Evolutionary conservation across 1,140 invertebrate genomes (phyloP).

Genomic region (Melitaea cinxia): DNA sequence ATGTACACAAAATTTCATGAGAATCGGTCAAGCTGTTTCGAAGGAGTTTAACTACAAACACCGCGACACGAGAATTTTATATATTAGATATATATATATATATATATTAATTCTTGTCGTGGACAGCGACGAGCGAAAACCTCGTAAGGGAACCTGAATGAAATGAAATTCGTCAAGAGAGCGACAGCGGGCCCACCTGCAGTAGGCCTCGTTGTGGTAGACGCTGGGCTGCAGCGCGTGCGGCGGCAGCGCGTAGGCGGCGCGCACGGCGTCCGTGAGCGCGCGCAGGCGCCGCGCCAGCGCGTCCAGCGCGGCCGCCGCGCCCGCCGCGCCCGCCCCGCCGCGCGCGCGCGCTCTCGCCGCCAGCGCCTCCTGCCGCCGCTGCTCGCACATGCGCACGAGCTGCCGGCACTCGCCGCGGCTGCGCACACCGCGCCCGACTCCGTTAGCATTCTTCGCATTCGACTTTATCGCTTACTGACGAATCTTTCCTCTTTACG

Average conservation of each 20-base stretch:
- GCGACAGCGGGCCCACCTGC: constrained; percentile 38
- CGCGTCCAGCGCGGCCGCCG: constrained; percentile 86
- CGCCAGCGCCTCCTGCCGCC: constrained; percentile 84
- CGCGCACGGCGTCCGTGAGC: constrained; percentile 87
- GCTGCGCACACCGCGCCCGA: constrained; percentile 51
- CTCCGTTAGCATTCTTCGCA: no score
- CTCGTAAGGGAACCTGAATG: no score
- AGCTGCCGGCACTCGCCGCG: constrained; percentile 90
- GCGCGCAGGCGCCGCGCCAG: constrained; percentile 86
- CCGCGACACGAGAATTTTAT: no score
- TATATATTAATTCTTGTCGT: no score
- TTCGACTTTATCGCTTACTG: no score
- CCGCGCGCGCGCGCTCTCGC: constrained; percentile 84
- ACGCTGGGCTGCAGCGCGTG: constrained; percentile 89
- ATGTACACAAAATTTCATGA: no score
- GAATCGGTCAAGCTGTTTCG: no score
- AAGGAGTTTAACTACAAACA: no score
- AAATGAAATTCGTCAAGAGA: neutral
- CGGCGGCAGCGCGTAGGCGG: constrained; percentile 88
- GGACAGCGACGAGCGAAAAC: no score
- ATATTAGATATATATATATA: no score
- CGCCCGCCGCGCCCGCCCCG: constrained; percentile 85
- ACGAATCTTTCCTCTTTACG: no score
- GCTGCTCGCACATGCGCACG: constrained; percentile 89
- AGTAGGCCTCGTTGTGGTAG: constrained; percentile 89